Conservation (phyloP, 2,113 vertebrate species). For the Alectura lathami region DNA sequence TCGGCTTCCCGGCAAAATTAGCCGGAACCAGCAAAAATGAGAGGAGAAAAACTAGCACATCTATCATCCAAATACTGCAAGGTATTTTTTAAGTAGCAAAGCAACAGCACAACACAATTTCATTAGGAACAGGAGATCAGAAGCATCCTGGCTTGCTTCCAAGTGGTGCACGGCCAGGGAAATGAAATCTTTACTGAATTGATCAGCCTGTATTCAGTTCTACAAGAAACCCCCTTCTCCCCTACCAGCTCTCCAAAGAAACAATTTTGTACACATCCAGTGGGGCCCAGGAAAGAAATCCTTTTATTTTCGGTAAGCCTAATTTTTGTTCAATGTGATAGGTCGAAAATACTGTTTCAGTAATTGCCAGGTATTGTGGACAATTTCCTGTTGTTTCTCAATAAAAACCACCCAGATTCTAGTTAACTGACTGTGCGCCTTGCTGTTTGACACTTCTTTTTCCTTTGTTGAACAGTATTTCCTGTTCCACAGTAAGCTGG, state of each 20-base stretch:
- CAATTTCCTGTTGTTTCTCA: constrained; percentile 1
- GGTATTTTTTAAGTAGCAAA: background rate
- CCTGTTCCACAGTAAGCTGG: background rate
- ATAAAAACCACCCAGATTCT: background rate
- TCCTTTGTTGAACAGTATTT: background rate
- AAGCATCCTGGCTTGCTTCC: background rate
- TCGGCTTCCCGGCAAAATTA: background rate
- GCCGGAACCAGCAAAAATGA: background rate
- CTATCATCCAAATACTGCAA: background rate
- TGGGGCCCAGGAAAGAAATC: background rate
- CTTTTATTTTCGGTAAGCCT: background rate
- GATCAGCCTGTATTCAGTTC: background rate
- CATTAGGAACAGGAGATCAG: background rate
- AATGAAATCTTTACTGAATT: background rate
- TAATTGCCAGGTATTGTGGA: background rate
- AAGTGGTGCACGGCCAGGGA: background rate
- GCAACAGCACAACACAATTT: background rate
- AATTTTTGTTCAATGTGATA: background rate
- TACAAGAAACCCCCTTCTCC: background rate
- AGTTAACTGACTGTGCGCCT: background rate
- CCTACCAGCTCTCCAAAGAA: background rate
- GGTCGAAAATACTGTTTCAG: background rate
- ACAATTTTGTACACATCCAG: background rate
- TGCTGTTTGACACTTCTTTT: constrained; percentile 19
- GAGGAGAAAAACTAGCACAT: background rate